Conservation (phyloP, 2,888 invertebrate genomes). For the Myopa testacea region DNA sequence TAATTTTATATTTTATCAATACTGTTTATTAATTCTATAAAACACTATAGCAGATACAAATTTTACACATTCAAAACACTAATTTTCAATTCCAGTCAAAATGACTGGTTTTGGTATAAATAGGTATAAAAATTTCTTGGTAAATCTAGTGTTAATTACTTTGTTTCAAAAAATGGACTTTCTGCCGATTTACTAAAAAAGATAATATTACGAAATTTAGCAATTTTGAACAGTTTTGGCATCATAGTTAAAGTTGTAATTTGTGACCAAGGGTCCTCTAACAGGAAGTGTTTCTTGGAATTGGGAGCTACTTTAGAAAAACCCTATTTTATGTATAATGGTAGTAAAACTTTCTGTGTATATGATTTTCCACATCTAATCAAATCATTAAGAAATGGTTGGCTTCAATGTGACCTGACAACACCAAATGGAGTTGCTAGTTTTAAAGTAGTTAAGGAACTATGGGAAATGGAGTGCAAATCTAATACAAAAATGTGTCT, state of each 20-base stretch:
- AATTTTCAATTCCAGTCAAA: not conserved
- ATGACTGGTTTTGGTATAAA: not conserved
- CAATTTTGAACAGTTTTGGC: too few species aligned
- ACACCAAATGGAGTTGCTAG: not conserved
- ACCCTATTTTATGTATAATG: not conserved
- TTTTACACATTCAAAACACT: not conserved
- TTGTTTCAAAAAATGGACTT: conserved; percentile 36
- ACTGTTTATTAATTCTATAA: not conserved
- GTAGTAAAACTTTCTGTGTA: not conserved
- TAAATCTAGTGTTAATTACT: conserved; percentile 30
- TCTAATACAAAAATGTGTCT: too few species aligned
- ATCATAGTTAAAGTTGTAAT: too few species aligned
- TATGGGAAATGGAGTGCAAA: too few species aligned
- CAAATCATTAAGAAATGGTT: too few species aligned
- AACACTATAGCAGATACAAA: not conserved
- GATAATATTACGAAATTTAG: not conserved
- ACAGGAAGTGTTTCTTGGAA: not conserved
- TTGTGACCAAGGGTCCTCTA: too few species aligned
- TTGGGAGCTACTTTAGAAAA: not conserved
- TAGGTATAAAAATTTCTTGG: not conserved
- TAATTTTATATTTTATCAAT: conserved; percentile 1
- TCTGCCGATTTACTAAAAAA: conserved; percentile 20
- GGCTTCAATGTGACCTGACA: not conserved
- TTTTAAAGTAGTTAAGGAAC: too few species aligned
- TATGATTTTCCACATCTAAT: not conserved